Percentiles rank a stretch among this genome's conserved stretches.
These are phyloP conservation scores for Stictocephala bisonia DNA, from an alignment of 2,888 invertebrate species.

Conservation along the genomic window DNA sequence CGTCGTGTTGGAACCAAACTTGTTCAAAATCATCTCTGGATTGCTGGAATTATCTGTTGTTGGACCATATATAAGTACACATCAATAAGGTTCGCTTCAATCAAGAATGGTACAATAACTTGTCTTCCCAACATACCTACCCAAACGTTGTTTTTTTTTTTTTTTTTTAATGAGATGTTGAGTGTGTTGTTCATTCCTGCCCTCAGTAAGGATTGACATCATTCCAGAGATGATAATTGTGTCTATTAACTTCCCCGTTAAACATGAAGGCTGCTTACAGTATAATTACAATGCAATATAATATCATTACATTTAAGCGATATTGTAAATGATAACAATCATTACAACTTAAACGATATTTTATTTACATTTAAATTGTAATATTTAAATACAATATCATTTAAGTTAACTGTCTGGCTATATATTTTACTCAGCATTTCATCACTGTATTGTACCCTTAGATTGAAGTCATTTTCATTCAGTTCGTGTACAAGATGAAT, in stretches of 20 bases:
- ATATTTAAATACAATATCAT: not conserved
- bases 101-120: not conserved
- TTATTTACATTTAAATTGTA: too few relatives aligned
- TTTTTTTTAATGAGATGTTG: too few relatives aligned
- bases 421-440: not conserved
- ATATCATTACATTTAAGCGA: too few relatives aligned
- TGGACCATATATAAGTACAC: not conserved
- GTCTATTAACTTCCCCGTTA: slow-evolving; percentile 10
- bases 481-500: not conserved
- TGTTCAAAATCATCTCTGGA: not conserved
- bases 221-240: slow-evolving; percentile 4
- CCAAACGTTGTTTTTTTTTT: not conserved
- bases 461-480: not conserved
- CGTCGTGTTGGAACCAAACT: too few relatives aligned
- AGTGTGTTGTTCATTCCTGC: slow-evolving; percentile 7
- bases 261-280: not conserved
- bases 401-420: slow-evolving; percentile 1
- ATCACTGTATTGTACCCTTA: not conserved
- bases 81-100: too few relatives aligned
- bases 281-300: not conserved
- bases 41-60: not conserved
- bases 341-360: too few relatives aligned
- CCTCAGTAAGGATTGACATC: slow-evolving; percentile 17
- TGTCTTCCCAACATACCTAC: not conserved
- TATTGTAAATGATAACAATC: too few relatives aligned